Evolutionary conservation across 2,113 vertebrate species (phyloP).

Genomic region (Semnornis frantzii): DNA sequence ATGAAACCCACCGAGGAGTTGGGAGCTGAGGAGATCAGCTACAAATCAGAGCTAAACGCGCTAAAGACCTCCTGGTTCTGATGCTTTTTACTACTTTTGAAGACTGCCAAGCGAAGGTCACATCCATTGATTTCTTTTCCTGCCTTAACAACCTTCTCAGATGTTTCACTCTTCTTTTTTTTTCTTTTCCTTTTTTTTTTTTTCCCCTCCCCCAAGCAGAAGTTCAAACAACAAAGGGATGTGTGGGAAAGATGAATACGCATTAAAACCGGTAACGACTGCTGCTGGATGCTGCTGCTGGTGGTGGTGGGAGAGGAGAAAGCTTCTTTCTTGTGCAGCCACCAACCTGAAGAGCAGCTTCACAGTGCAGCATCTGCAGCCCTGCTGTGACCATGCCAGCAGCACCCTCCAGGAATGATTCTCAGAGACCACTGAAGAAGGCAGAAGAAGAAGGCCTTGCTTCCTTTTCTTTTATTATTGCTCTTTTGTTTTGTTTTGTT

Average conservation of each 20-base stretch:
- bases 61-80: not conserved
- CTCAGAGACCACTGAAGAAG: not conserved
- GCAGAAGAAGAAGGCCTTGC: not conserved
- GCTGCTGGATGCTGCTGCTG: not conserved
- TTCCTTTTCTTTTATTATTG: not conserved
- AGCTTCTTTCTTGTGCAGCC: not conserved
- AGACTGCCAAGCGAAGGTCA: not conserved
- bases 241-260: not conserved
- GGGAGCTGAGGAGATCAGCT: conserved; percentile 32
- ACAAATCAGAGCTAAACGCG: not conserved
- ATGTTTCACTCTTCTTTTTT: not conserved
- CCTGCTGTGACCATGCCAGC: no score
- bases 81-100: not conserved
- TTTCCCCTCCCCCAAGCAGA: not conserved
- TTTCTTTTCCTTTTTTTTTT: not conserved
- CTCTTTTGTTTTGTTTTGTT: no score
- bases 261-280: not conserved
- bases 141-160: not conserved
- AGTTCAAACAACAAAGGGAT: not conserved
- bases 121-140: not conserved
- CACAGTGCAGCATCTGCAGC: not conserved
- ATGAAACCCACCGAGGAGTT: conserved; percentile 39
- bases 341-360: not conserved
- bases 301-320: not conserved
- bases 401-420: not conserved